Base-by-base conservation (phyloP, 2,797 vertebrate genomes). In the Sebastes elongatus region DNA sequence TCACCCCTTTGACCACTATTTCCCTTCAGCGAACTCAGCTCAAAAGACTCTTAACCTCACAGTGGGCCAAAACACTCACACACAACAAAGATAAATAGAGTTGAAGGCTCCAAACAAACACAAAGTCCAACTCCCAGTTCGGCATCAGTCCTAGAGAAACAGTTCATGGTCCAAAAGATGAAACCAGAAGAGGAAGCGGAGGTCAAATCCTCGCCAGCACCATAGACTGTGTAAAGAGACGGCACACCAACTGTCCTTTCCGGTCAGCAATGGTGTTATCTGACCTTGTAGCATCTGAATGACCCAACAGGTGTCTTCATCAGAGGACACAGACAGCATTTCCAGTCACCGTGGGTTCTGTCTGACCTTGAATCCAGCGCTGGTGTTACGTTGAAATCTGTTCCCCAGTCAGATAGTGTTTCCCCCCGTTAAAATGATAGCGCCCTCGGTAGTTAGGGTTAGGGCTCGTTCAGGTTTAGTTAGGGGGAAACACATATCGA, bases 301-400 rank as follows among this genome's bases (percentile, higher is more conserved):
- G 16, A 5, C 42, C 42, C 42, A 49, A 49, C 16, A 49, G 16
- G 42, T 20, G 42, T 49, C 42, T 49, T 1, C 0, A 49, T 49
- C 20, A 52, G 49, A 20, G 9, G 0, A 9, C 20, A 0, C 49
- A 52, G 4, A 52, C 49, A 2, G 49, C 49, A 9, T 52, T n/a
- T 52, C 49, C 4, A 0, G 18, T 52, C 49, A 52, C 20, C 20
- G 6, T 2, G 8, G 49, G 18, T 0, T 52, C 49, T 10, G 20
- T 52, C 49, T 52, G 49, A 52, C 49, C 49, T 52, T 52, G 49
- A 52, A 52, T n/a, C 2, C 49, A 52, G 18, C 8, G 2, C 49
- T n/a, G 6, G 20, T 52, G 49, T 52, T 52, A 20, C 3, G 2
- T n/a, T 52, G 8, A 49, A 20, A 2, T 49, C 42, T 49, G 16